These are phyloP conservation scores for Florisuga fusca DNA, from an alignment of 2,797 vertebrate genomes.

Conservation along the genomic window DNA sequence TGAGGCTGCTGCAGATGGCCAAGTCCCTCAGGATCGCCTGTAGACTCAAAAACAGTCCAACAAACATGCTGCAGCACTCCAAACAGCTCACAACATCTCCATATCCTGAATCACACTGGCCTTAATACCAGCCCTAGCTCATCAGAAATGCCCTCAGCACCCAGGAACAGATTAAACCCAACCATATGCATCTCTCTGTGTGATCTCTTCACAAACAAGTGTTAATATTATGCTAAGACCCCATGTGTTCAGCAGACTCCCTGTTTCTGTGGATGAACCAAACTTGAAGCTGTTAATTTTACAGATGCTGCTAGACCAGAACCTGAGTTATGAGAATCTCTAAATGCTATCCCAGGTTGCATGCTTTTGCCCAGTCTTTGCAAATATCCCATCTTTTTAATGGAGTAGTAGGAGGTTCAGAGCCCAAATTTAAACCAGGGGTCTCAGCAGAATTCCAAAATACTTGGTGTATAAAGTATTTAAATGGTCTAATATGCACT, in stretches of 20 bases:
- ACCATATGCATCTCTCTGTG: not conserved
- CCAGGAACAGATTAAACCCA: not conserved
- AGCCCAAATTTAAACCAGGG: not conserved
- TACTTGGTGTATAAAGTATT: slow-evolving; percentile 8
- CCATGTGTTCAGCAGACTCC: slow-evolving; percentile 43
- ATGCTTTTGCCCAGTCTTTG: not conserved
- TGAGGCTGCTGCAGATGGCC: not conserved
- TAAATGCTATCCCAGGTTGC: not conserved
- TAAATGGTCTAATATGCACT: slow-evolving; percentile 4
- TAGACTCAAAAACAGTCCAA: not conserved
- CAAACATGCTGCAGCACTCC: not conserved
- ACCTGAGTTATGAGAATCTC: slow-evolving; percentile 1
- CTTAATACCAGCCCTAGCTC: not conserved
- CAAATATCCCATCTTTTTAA: slow-evolving; percentile 28
- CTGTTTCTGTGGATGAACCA: not conserved
- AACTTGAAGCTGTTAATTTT: slow-evolving; percentile 38
- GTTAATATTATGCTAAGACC: slow-evolving; percentile 19
- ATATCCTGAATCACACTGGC: not conserved
- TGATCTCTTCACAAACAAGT: slow-evolving; percentile 24
- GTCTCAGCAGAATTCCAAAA: not conserved
- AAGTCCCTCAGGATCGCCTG: not conserved
- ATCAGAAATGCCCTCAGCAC: not conserved
- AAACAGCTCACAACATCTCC: not conserved
- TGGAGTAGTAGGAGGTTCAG: not conserved
- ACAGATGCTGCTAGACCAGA: slow-evolving; percentile 37